Percentiles rank a stretch among this genome's conserved stretches.
These are phyloP conservation scores for Scrobipalpa costella DNA, from an alignment of 2,888 invertebrate genomes.

Conservation along the genomic window DNA sequence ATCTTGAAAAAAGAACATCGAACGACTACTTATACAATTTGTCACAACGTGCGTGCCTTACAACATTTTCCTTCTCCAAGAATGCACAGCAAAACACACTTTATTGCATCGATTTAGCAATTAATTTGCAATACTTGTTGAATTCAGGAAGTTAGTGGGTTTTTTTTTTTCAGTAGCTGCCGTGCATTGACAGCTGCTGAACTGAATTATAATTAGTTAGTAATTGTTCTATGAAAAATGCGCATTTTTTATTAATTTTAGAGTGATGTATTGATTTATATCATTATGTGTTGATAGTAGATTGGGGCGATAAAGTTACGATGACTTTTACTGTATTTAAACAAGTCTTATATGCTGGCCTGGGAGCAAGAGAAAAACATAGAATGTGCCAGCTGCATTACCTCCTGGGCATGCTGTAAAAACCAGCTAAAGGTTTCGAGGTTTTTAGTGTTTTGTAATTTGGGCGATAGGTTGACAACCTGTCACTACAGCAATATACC, in stretches of 20 bases:
- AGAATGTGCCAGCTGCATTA: too few relatives aligned
- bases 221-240: not conserved
- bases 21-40: conserved; percentile 1
- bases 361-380: too few relatives aligned
- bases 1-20: conserved; percentile 1
- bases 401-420: too few relatives aligned
- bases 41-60: conserved; percentile 7
- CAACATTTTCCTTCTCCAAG: not conserved
- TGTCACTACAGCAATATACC: too few relatives aligned
- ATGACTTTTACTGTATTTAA: too few relatives aligned
- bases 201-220: not conserved
- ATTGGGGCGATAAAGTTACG: not conserved
- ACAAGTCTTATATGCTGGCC: too few relatives aligned
- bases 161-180: not conserved
- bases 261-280: conserved; percentile 2
- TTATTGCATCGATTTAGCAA: not conserved
- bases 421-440: too few relatives aligned
- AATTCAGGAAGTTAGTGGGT: conserved; percentile 2
- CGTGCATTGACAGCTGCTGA: conserved; percentile 6
- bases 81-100: not conserved
- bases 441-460: too few relatives aligned
- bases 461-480: too few relatives aligned
- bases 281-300: not conserved
- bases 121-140: conserved; percentile 13
- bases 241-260: not conserved